These are phyloP conservation scores for Pangasius macronema DNA, from an alignment of 2,797 vertebrate species.

Conservation along the genomic window DNA sequence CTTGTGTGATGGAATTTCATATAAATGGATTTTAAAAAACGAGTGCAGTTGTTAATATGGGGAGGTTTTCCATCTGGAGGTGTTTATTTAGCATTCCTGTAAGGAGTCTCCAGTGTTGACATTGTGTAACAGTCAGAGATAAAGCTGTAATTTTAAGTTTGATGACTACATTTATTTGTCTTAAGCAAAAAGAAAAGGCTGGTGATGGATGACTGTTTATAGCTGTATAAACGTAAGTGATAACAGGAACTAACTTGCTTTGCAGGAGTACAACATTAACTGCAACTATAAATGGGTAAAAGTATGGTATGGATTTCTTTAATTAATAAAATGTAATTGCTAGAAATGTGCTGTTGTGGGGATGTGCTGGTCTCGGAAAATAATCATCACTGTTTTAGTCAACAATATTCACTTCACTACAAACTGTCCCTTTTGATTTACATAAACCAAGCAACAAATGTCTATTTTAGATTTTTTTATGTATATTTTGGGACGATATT, in stretches of 20 bases:
- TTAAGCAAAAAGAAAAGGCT: not conserved
- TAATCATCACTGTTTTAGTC: not conserved
- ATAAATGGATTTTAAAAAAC: not conserved
- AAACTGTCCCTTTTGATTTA: not conserved
- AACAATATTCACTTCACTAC: not conserved
- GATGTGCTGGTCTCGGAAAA: not conserved
- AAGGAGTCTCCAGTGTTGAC: not conserved
- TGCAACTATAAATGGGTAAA: not conserved
- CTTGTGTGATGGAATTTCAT: not conserved
- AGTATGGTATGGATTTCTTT: not conserved
- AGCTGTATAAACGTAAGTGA: not conserved
- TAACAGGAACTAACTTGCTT: not conserved
- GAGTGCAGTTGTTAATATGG: not conserved
- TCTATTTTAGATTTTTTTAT: not conserved
- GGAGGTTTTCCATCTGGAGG: not conserved
- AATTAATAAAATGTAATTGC: not conserved
- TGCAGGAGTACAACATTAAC: not conserved
- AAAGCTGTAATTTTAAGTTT: not conserved
- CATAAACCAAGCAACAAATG: not conserved
- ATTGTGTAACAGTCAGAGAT: not conserved
- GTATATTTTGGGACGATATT: not conserved
- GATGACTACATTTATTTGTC: not conserved
- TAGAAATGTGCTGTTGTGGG: not conserved
- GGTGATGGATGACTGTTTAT: not conserved
- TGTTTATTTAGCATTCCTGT: not conserved